These are phyloP conservation scores for Hozukius guyotensis DNA, from an alignment of 2,797 vertebrate species.

Conservation along the genomic window DNA sequence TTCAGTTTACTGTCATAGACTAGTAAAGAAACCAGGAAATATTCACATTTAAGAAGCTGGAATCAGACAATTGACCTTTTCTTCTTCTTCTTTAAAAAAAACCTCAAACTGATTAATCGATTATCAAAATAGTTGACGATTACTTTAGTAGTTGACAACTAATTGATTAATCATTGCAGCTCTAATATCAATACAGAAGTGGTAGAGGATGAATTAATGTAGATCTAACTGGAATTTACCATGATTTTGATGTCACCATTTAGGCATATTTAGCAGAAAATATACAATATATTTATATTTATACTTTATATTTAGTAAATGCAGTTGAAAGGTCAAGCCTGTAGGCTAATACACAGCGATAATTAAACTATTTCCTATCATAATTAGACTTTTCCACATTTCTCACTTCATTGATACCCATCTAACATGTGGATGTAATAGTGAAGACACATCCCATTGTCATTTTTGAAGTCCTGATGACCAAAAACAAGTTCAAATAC, in stretches of 20 bases:
- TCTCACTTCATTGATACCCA: neutral
- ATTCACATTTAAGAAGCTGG: too few relatives aligned
- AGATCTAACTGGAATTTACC: neutral
- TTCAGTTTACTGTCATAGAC: too few relatives aligned
- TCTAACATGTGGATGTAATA: neutral
- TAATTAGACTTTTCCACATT: neutral
- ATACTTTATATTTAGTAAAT: neutral
- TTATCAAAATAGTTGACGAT: too few relatives aligned
- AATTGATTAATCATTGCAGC: too few relatives aligned
- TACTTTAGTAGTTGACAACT: too few relatives aligned
- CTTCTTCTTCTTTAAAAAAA: too few relatives aligned
- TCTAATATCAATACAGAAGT: neutral
- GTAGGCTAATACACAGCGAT: neutral
- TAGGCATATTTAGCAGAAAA: neutral
- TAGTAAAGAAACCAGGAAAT: too few relatives aligned
- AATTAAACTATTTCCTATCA: neutral
- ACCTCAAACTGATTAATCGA: fast-evolving
- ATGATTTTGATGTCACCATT: neutral
- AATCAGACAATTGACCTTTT: fast-evolving
- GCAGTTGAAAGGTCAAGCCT: neutral
- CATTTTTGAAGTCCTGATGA: neutral
- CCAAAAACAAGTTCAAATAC: neutral
- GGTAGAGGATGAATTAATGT: neutral
- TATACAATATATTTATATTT: neutral
- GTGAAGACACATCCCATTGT: neutral